Evolutionary conservation across 1,140 invertebrate genomes (phyloP), one percentile per base, ranked within the genome.

Genomic region (Colletes latitarsis): DNA sequence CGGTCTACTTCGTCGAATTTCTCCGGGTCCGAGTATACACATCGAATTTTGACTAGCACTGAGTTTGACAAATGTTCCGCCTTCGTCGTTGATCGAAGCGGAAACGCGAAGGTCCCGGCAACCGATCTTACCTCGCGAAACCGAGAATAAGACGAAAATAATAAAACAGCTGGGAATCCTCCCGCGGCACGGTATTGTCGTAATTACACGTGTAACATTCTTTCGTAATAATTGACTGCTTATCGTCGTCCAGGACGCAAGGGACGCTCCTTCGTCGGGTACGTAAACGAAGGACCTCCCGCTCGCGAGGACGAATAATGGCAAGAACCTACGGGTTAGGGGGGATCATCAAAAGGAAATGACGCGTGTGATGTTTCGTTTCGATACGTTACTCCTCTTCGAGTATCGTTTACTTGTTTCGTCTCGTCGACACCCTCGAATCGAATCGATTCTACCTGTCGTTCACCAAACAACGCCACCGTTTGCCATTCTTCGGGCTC

Each of bases 31-130:
- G 63, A 80, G 77, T 83, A 62, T 82, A 70, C 82, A 88, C 83
- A 80, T 91, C 79, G 83, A 93, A 92, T 93, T 93, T 92, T 92
- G 92, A 92, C 92, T 92, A 93, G 92, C 89, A 91, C 89, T 53
- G 88, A 87, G 69, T 84, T 81, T 71, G 81, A 87, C 62, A 43
- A 70, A 64, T 66, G 67, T 6, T 17, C 53, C 39, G 4, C 14
- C 39, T 41, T 58, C n/a, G 12, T 57, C 52, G n/a, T 14, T 14
- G 15, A 4, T n/a, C 0, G 21, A 15, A 39, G 19, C 52, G 14
- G 30, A 72, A 49, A 53, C 57, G 39, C 58, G 53, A 62, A 78
- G 64, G 58, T 15, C 15, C 66, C 43, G 6, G 43, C 64, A 58
- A 75, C 52, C 72, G 72, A 81, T 53, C 82, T 76, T 81, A 73